Evolutionary conservation across 2,888 invertebrate genomes (phyloP).

Genomic region (Machimus rusticus): DNA sequence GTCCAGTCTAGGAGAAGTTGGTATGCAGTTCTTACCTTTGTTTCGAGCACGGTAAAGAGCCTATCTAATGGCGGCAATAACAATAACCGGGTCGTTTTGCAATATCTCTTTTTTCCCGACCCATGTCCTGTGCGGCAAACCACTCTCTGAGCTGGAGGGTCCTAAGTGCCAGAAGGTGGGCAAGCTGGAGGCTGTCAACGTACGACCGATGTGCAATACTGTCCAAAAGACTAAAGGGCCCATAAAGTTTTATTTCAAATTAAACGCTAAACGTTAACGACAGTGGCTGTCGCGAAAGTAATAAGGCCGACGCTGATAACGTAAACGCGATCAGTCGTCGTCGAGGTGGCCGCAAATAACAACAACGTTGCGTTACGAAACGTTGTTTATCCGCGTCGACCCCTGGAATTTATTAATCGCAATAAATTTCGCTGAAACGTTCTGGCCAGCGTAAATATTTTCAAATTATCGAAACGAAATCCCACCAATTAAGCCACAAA

Average conservation of each 20-base stretch:
- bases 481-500: not conserved
- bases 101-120: not conserved
- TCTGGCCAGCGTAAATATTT: not conserved
- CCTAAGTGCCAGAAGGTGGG: not conserved
- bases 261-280: constrained; percentile 8
- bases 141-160: not conserved
- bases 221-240: not conserved
- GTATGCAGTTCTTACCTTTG: constrained; percentile 12
- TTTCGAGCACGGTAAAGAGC: not conserved
- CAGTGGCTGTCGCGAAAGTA: not conserved
- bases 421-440: not conserved
- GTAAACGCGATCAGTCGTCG: not conserved
- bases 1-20: not conserved
- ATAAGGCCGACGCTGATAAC: not conserved
- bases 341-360: not conserved
- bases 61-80: constrained; percentile 10
- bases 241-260: constrained; percentile 24
- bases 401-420: not conserved
- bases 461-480: not conserved
- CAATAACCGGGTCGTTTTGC: constrained; percentile 22
- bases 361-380: not conserved
- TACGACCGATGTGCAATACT: not conserved
- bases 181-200: not conserved
- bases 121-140: not conserved
- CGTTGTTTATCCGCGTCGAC: not conserved